Conservation (phyloP, 2,797 vertebrate species). For the Gadopsis marmoratus region DNA sequence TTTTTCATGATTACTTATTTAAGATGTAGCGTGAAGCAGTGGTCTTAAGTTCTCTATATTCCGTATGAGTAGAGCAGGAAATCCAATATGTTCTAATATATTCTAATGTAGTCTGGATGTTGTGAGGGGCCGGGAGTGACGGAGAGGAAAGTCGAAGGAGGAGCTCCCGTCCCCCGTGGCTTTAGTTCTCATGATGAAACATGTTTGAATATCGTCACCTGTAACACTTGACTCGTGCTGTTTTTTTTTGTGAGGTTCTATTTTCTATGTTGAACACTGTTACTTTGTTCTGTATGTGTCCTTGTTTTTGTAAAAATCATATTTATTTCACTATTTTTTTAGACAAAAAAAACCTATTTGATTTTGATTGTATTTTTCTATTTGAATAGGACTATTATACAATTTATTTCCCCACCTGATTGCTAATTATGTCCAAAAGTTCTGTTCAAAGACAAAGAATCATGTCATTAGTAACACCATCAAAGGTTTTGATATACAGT, state of each 20-base stretch:
- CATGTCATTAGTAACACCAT: slow-evolving; percentile 81
- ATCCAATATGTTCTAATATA: slow-evolving; percentile 79
- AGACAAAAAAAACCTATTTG: slow-evolving; percentile 91
- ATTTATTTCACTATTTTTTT: slow-evolving; percentile 99
- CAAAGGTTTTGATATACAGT: slow-evolving; percentile 75
- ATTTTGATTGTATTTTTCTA: slow-evolving; percentile 99
- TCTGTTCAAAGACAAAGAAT: slow-evolving; percentile 88
- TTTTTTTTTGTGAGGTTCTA: slow-evolving; percentile 85
- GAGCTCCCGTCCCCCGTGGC: slow-evolving; percentile 34
- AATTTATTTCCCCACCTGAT: slow-evolving; percentile 85
- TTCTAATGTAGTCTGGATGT: slow-evolving; percentile 69
- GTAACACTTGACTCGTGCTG: slow-evolving; percentile 85
- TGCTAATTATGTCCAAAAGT: slow-evolving; percentile 90
- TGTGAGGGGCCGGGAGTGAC: slow-evolving; percentile 43
- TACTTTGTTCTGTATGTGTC: slow-evolving; percentile 85
- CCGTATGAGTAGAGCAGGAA: slow-evolving; percentile 69
- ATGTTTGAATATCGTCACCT: slow-evolving; percentile 80
- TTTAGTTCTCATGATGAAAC: slow-evolving; percentile 68
- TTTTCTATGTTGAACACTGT: slow-evolving; percentile 96
- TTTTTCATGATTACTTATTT: slow-evolving; percentile 91
- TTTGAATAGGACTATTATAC: slow-evolving; percentile 93
- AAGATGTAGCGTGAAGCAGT: slow-evolving; percentile 88
- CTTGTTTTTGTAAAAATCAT: slow-evolving; percentile 91
- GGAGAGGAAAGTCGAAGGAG: background rate
- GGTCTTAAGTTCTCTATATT: slow-evolving; percentile 83